Evolutionary conservation across 2,113 vertebrate genomes (phyloP).

Genomic region (Hiodon alosoides): DNA sequence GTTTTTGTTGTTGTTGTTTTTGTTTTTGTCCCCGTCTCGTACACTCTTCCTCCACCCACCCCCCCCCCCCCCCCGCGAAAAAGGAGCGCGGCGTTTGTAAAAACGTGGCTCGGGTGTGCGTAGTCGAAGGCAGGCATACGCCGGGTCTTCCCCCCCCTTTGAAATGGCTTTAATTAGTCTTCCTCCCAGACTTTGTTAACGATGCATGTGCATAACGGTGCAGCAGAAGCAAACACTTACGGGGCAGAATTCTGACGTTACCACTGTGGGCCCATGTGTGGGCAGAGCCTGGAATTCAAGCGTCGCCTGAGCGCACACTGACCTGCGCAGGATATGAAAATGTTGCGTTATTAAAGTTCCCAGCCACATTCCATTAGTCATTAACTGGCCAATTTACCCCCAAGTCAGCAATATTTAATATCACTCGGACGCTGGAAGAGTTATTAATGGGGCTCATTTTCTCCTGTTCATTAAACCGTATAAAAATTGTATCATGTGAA

Average conservation of each 20-base stretch:
- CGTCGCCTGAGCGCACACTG: constrained; percentile 43
- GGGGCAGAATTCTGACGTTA: background rate
- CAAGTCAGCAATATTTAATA: constrained; percentile 64
- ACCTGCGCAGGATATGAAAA: constrained; percentile 58
- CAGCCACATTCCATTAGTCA: constrained; percentile 58
- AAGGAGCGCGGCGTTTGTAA: no score
- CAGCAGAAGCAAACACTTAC: background rate
- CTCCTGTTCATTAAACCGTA: constrained; percentile 45
- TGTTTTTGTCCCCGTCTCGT: no score
- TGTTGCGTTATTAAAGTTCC: constrained; percentile 41
- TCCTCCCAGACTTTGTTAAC: background rate
- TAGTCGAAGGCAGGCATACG: background rate
- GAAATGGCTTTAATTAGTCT: background rate
- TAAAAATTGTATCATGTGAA: constrained; percentile 43
- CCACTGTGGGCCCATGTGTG: background rate
- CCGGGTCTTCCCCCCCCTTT: background rate
- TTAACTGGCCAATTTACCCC: constrained; percentile 54
- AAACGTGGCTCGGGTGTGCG: no score
- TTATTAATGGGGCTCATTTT: constrained; percentile 40
- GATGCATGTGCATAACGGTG: constrained; percentile 4
- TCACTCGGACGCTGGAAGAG: constrained; percentile 34
- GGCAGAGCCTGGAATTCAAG: constrained; percentile 7
- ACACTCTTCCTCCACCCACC: no score
- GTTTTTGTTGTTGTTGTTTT: no score
- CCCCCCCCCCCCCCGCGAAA: no score